Percentiles rank a stretch among this genome's conserved stretches.
These are phyloP conservation scores for Eupeodes latifasciatus DNA, from an alignment of 2,888 invertebrate genomes.

Conservation along the genomic window DNA sequence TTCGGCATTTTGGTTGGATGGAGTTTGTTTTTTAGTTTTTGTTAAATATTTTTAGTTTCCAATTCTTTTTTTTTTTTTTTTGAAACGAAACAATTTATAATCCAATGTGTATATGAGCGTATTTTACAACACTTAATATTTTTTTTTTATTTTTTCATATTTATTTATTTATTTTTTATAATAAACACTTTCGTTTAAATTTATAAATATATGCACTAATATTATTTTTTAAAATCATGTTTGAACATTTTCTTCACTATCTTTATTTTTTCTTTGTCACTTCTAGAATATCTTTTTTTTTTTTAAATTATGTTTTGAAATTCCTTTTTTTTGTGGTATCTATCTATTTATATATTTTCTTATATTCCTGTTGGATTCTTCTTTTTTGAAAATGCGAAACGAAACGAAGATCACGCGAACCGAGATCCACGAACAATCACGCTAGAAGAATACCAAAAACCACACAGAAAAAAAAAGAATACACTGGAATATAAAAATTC, in stretches of 20 bases:
- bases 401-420: conserved; percentile 69
- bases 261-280: background rate
- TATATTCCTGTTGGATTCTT: conserved; percentile 63
- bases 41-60: too few relatives aligned
- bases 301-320: conserved; percentile 48
- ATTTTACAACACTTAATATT: conserved; percentile 65
- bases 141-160: conserved; percentile 48
- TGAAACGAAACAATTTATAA: conserved; percentile 74
- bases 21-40: conserved; percentile 13
- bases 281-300: conserved; percentile 30
- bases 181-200: conserved; percentile 74
- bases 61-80: conserved; percentile 57
- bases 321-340: conserved; percentile 50
- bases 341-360: conserved; percentile 10
- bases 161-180: conserved; percentile 53
- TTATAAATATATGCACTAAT: conserved; percentile 66
- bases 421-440: conserved; percentile 59
- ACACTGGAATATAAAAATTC: conserved; percentile 77
- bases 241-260: conserved; percentile 54
- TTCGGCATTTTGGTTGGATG: conserved; percentile 89
- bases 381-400: conserved; percentile 16
- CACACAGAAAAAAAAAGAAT: conserved; percentile 61
- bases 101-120: conserved; percentile 79
- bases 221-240: conserved; percentile 71
- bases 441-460: conserved; percentile 71